phyloP scores from a whole-genome alignment of 35 echinoderm and acorn worm species.

The Lytechinus pictus region DNA sequence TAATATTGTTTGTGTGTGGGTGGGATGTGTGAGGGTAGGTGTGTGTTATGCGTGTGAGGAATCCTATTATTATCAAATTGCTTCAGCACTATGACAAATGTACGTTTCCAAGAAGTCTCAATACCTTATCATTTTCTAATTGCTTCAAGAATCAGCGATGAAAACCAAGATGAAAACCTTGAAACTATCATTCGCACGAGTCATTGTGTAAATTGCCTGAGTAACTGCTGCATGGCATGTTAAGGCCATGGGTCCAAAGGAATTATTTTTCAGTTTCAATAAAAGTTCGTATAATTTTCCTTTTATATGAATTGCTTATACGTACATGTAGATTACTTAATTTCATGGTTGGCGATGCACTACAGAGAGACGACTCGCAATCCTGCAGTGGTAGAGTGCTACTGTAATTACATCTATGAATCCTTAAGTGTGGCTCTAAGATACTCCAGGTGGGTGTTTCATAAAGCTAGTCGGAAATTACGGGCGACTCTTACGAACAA shows the following conservation, averaged over 20 bases:
- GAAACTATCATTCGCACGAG: background rate
- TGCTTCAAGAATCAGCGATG: background rate
- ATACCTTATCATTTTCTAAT: no score
- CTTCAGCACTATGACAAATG: no score
- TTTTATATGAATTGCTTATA: background rate
- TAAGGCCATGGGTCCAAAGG: no score
- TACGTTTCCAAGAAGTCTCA: no score
- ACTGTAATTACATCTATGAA: background rate
- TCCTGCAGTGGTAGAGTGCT: background rate
- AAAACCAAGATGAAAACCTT: background rate
- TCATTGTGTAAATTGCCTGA: background rate
- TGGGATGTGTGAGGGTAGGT: no score
- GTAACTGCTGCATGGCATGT: background rate
- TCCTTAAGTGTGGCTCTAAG: background rate
- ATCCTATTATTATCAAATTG: no score
- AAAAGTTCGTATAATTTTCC: background rate
- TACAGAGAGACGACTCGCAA: background rate
- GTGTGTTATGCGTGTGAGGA: no score
- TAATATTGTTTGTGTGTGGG: no score
- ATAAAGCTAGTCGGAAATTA: no score
- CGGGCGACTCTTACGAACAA: no score
- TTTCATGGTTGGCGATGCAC: background rate
- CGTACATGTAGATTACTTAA: background rate
- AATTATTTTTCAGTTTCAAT: background rate
- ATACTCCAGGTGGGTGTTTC: no score